phyloP scores from a whole-genome alignment of 2,888 invertebrate species.

The Noctua comes region DNA sequence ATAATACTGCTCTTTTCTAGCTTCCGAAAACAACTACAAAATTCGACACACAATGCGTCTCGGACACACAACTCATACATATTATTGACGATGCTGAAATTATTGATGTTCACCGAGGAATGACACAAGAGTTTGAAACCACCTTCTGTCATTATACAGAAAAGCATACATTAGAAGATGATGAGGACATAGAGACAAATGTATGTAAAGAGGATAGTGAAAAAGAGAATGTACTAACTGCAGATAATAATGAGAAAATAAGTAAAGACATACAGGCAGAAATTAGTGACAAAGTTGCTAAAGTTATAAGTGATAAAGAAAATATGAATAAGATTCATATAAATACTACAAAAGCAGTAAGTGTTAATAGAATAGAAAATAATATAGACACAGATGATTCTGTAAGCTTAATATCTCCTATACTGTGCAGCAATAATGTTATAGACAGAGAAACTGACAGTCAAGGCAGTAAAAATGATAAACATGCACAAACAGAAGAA shows the following conservation, averaged over 20 bases:
- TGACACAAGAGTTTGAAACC: constrained; percentile 80
- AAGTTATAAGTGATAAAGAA: not conserved
- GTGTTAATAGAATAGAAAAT: constrained; percentile 3
- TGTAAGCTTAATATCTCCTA: constrained; percentile 44
- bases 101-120: constrained; percentile 69
- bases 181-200: not conserved
- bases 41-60: constrained; percentile 83
- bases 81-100: constrained; percentile 82
- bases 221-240: not conserved
- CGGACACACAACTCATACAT: constrained; percentile 83
- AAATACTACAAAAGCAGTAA: constrained; percentile 4
- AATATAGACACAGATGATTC: constrained; percentile 24
- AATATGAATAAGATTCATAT: constrained; percentile 14
- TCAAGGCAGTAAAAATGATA: not conserved
- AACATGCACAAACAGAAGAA: constrained; percentile 21
- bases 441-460: not conserved
- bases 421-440: constrained; percentile 49
- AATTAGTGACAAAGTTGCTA: not conserved
- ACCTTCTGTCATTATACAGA: constrained; percentile 59
- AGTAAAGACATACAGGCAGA: not conserved
- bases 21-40: constrained; percentile 67
- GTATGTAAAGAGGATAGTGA: not conserved
- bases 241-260: not conserved
- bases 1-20: constrained; percentile 62
- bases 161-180: not conserved